Evolutionary conservation across 1,140 invertebrate species (phyloP).

Genomic region (Nasonia vitripennis): DNA sequence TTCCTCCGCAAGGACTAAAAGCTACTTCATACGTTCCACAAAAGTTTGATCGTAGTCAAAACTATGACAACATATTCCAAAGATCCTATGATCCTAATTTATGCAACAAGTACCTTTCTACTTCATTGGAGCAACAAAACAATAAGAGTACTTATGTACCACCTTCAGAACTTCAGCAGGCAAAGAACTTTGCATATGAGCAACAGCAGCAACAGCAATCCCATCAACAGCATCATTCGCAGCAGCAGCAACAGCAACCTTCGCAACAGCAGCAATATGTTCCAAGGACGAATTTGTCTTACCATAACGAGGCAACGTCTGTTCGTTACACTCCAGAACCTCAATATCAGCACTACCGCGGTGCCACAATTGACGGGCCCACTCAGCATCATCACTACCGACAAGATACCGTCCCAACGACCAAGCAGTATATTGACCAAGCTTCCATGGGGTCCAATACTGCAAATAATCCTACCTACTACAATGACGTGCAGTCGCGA

Average conservation of each 20-base stretch:
- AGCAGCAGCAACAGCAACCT: not conserved
- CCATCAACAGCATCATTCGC: constrained; percentile 3
- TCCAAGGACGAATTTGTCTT: constrained; percentile 62
- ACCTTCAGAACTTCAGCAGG: constrained; percentile 70
- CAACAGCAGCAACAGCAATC: constrained; percentile 55
- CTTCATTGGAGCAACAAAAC: constrained; percentile 66
- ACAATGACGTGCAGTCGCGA: constrained; percentile 61
- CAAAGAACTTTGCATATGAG: constrained; percentile 61
- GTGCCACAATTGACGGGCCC: constrained; percentile 63
- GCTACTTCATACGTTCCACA: constrained; percentile 59
- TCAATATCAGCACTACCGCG: constrained; percentile 67
- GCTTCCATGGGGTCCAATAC: constrained; percentile 55
- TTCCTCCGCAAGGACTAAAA: constrained; percentile 58
- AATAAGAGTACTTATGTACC: constrained; percentile 70
- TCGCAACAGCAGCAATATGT: constrained; percentile 59
- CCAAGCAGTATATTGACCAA: constrained; percentile 66
- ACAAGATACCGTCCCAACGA: constrained; percentile 61
- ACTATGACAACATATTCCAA: constrained; percentile 62
- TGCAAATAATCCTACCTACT: constrained; percentile 59
- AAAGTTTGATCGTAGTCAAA: constrained; percentile 62
- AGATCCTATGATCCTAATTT: constrained; percentile 48
- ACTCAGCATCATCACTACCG: constrained; percentile 69
- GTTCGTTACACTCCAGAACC: constrained; percentile 56
- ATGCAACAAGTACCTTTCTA: constrained; percentile 63
- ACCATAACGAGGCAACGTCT: constrained; percentile 65